These are phyloP conservation scores for Apodemia hepburni DNA, from an alignment of 2,888 invertebrate species.

Conservation along the genomic window DNA sequence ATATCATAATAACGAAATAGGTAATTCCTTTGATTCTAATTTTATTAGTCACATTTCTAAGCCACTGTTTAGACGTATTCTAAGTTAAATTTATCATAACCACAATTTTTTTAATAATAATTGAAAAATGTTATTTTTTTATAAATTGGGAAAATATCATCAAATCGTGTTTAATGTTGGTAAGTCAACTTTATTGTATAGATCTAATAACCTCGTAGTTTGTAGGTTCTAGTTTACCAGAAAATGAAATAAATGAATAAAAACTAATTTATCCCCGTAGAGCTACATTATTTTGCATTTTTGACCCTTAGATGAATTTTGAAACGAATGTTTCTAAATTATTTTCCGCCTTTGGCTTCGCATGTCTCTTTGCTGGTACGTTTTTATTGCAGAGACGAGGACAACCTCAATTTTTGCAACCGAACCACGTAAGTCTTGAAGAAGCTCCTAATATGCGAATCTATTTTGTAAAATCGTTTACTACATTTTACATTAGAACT, in stretches of 20 bases:
- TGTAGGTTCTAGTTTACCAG: not conserved
- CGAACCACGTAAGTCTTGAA: constrained; percentile 34
- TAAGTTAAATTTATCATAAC: not conserved
- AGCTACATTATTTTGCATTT: constrained; percentile 1
- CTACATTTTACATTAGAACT: not conserved
- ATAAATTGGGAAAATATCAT: not conserved
- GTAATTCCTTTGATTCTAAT: not conserved
- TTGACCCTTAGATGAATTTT: constrained; percentile 3
- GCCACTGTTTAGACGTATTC: not conserved
- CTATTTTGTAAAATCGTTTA: constrained; percentile 4
- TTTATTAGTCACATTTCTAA: not conserved
- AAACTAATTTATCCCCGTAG: not conserved
- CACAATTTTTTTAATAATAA: not conserved
- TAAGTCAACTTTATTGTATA: constrained; percentile 1
- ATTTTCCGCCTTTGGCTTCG: constrained; percentile 27
- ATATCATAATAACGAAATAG: not conserved
- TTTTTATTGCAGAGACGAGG: constrained; percentile 35
- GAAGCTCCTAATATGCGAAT: constrained; percentile 17
- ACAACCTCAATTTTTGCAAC: constrained; percentile 32
- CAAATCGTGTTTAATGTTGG: not conserved
- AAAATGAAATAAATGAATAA: too few species aligned
- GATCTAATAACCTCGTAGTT: not conserved
- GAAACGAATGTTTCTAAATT: constrained; percentile 3
- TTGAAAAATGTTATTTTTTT: not conserved
- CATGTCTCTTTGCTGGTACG: constrained; percentile 34